Conservation (phyloP, 2,113 vertebrate species). For the Phalacrocorax brasilianus region DNA sequence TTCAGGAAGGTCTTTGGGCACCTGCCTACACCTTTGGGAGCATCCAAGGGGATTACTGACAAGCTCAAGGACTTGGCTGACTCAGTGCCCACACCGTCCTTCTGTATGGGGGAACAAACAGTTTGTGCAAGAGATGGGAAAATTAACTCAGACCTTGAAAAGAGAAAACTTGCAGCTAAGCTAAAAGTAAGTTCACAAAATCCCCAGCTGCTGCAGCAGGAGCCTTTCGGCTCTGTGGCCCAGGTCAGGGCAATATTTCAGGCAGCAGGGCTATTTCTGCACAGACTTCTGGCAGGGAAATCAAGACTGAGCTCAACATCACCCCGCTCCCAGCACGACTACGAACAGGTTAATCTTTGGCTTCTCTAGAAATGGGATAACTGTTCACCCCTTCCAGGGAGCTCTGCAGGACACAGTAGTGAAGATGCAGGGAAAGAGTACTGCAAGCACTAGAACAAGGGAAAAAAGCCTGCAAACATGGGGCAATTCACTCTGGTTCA, state of each 20-base stretch:
- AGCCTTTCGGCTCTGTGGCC: neutral
- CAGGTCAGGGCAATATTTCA: neutral
- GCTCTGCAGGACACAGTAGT: neutral
- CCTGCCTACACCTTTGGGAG: neutral
- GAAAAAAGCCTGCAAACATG: neutral
- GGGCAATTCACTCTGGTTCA: neutral
- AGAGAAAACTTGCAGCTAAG: neutral
- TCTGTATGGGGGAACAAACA: accelerated
- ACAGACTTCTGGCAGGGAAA: neutral
- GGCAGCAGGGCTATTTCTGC: neutral
- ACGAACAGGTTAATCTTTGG: accelerated
- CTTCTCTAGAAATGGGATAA: neutral
- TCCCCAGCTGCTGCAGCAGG: neutral
- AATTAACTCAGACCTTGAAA: neutral
- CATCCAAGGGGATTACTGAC: neutral
- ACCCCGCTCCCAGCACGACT: accelerated
- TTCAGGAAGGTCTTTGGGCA: neutral
- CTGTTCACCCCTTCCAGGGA: neutral
- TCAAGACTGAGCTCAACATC: neutral
- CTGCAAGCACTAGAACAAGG: neutral
- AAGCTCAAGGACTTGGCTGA: neutral
- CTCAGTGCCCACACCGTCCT: neutral
- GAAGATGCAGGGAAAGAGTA: neutral
- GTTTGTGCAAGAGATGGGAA: neutral
- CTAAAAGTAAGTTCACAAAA: neutral